Conservation (phyloP, 2,113 vertebrate species). For the Mormyrus iriodes region DNA sequence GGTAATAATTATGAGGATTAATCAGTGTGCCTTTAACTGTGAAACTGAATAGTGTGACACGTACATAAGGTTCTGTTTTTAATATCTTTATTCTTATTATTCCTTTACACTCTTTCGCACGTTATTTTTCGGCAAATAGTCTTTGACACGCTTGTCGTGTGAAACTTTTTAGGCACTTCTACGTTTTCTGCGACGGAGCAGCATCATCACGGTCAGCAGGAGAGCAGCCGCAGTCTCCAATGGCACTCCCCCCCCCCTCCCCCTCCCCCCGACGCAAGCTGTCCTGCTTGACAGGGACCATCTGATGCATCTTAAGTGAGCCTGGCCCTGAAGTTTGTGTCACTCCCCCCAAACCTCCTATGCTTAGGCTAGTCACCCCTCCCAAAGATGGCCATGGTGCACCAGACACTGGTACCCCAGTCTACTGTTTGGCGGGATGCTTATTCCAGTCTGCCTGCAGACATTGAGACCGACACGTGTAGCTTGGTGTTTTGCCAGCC, state of each 20-base stretch:
- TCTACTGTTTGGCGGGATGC: not conserved
- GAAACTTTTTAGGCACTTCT: slow-evolving; percentile 67
- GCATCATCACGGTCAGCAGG: slow-evolving; percentile 55
- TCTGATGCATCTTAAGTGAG: slow-evolving; percentile 25
- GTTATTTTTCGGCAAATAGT: not conserved
- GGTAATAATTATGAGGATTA: not conserved
- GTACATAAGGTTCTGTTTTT: not conserved
- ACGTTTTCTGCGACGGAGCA: slow-evolving; percentile 63
- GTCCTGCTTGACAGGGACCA: slow-evolving; percentile 44
- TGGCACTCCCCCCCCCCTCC: slow-evolving; percentile 56
- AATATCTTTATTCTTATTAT: not conserved
- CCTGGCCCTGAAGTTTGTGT: slow-evolving; percentile 43
- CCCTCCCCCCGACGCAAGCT: slow-evolving; percentile 56
- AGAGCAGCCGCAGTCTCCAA: slow-evolving; percentile 49
- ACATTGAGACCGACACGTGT: not conserved
- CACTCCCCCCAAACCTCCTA: not conserved
- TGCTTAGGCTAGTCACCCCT: not conserved
- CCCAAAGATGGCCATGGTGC: not conserved
- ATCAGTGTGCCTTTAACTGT: slow-evolving; percentile 7
- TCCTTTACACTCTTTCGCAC: slow-evolving; percentile 3
- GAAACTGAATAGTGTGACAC: not conserved
- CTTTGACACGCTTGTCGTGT: slow-evolving; percentile 42
- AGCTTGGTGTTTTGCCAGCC: not conserved
- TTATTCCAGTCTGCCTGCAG: slow-evolving; percentile 17
- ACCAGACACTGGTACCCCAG: not conserved